Evolutionary conservation across 2,797 vertebrate species (phyloP).

Genomic region (Borostomias antarcticus): DNA sequence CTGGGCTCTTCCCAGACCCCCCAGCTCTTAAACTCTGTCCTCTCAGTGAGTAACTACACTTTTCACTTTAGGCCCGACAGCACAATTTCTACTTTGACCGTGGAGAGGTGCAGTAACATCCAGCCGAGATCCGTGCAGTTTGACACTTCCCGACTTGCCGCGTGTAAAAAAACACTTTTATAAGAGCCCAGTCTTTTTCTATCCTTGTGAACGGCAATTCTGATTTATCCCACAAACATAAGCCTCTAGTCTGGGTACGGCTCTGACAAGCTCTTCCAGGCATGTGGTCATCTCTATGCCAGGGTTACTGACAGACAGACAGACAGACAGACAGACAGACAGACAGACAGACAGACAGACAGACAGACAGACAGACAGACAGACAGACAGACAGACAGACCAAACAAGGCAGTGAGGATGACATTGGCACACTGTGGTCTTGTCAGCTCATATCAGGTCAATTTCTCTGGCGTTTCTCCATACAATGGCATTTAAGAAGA

Average conservation of each 20-base stretch:
- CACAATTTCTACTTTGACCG: slow-evolving; percentile 17
- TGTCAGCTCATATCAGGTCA: slow-evolving; percentile 11
- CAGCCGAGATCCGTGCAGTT: background rate
- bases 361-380: slow-evolving; percentile 4
- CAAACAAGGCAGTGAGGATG: slow-evolving; percentile 8
- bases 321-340: slow-evolving; percentile 3
- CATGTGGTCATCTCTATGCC: background rate
- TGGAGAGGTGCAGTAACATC: too few relatives aligned
- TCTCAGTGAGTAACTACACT: slow-evolving; percentile 22
- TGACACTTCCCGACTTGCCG: background rate
- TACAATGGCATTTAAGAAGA: slow-evolving; percentile 29
- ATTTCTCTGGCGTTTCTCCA: slow-evolving; percentile 26
- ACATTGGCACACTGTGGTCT: slow-evolving; percentile 18
- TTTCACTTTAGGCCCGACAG: slow-evolving; percentile 26
- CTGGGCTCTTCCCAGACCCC: background rate
- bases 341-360: slow-evolving; percentile 5
- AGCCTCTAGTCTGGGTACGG: background rate
- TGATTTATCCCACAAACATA: background rate
- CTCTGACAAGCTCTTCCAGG: background rate
- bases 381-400: slow-evolving; percentile 1
- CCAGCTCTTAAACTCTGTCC: background rate
- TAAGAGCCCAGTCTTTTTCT: background rate
- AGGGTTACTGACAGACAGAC: background rate
- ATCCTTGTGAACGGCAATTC: background rate
- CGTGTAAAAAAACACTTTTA: background rate